Evolutionary conservation across 2,888 invertebrate genomes (phyloP), one percentile per base, ranked within the genome.

Genomic region (Dimorphilus gyrociliatus): DNA sequence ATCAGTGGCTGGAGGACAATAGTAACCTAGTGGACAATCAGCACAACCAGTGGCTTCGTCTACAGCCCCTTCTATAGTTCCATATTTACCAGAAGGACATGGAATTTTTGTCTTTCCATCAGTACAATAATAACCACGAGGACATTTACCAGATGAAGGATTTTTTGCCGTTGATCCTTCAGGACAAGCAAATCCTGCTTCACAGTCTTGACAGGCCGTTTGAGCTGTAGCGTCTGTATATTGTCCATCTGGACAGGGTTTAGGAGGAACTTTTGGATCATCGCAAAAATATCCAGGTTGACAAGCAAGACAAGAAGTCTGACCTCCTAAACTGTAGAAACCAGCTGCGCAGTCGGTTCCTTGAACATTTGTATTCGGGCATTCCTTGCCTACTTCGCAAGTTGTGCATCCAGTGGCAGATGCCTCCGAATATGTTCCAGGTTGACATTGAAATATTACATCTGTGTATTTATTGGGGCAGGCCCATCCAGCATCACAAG

Each of bases 41-140:
- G 30, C 41, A 35, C 58, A 58, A 0, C 49, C 46, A 2, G 45
- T 30, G 1, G 28, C 40, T 26, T 37, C 34, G 14, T 28, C 30
- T 7, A 25, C 35, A 8, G 47, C 45, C 3, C 55, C 57, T 16
- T 24, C 29, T 12, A 30, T 43, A 34, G 40, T 42, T 12, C 57
- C 57, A 38, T 54, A 57, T 4, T 31, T 54, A 4, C 53, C 55
- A 12, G 38, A 41, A n/a, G 53, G 45, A 39, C 57, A 56, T 1
- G 42, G 44, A 12, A 47, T 50, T 31, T 40, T 41, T 5, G 28
- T 30, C 26, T 43, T 37, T 1, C 58, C 58, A 40, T 50, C 47
- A 2, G 30, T 5, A 38, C 58, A 58, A 37, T 48, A 55, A 34
- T 50, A 53, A 3, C 58, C 58, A 13, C 16, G 33, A 3, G 41